These are phyloP conservation scores for Bimastos eiseni DNA, from an alignment of 2,888 invertebrate species.

Conservation along the genomic window DNA sequence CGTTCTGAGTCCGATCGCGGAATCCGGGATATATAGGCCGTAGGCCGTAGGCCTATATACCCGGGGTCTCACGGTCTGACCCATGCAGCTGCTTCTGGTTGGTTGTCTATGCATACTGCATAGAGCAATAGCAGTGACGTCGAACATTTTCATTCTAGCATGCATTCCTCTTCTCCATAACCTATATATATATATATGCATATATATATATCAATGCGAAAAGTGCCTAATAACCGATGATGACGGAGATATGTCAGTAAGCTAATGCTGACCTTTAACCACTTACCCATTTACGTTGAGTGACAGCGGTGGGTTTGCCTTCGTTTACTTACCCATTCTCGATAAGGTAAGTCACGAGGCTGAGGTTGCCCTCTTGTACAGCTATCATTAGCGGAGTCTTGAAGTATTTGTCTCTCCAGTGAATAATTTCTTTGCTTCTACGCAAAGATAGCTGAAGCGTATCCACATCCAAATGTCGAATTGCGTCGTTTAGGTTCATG, in stretches of 20 bases:
- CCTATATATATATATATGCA: too few relatives aligned
- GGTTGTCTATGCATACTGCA: too few relatives aligned
- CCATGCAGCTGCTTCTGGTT: too few relatives aligned
- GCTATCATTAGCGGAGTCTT: conserved; percentile 63
- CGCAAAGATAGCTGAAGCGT: conserved; percentile 47
- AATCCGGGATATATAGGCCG: too few relatives aligned
- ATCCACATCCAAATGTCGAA: conserved; percentile 57
- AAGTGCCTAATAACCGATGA: too few relatives aligned
- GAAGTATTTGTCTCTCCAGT: conserved; percentile 60
- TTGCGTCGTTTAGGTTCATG: conserved; percentile 60
- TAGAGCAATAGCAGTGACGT: too few relatives aligned
- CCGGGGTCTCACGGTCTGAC: too few relatives aligned
- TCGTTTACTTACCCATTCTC: conserved; percentile 55
- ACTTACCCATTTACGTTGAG: neutral
- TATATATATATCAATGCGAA: too few relatives aligned
- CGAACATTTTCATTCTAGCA: too few relatives aligned
- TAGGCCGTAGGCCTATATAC: too few relatives aligned
- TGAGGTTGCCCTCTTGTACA: conserved; percentile 54
- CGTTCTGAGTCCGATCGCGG: too few relatives aligned
- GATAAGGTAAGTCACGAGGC: conserved; percentile 56
- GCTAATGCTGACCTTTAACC: neutral
- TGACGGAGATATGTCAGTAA: neutral
- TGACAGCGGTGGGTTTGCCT: neutral
- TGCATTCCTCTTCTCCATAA: too few relatives aligned
- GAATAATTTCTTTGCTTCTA: conserved; percentile 45